Evolutionary conservation across 2,888 invertebrate species (phyloP).

Genomic region (Xestia ashworthii): DNA sequence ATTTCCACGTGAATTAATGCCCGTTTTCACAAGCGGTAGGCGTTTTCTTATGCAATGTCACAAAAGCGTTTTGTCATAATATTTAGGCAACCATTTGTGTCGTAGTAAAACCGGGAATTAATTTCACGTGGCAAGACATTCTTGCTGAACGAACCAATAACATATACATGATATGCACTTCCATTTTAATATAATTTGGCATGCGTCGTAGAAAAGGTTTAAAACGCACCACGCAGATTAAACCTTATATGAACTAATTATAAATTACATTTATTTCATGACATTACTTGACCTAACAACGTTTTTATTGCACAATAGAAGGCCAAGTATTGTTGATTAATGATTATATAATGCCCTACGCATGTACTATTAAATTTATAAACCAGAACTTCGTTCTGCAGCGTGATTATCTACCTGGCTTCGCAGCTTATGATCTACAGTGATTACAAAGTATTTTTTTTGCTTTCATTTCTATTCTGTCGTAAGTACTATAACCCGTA

Average conservation of each 20-base stretch:
- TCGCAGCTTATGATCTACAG: not conserved
- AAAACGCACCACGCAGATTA: slow-evolving; percentile 16
- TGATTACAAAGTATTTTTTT: slow-evolving; percentile 3
- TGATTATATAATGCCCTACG: slow-evolving; percentile 6
- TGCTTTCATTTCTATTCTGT: not conserved
- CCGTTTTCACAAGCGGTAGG: not conserved
- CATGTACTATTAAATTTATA: slow-evolving; percentile 17
- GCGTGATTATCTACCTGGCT: not conserved
- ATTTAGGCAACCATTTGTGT: not conserved
- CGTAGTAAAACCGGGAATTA: not conserved
- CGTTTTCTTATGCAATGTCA: not conserved
- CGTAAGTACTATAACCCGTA: not conserved
- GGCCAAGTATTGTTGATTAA: not conserved
- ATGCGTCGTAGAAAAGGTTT: slow-evolving; percentile 15
- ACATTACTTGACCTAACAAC: slow-evolving; percentile 20
- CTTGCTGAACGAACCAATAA: slow-evolving; percentile 8
- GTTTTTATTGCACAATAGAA: slow-evolving; percentile 43
- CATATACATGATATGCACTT: slow-evolving; percentile 34
- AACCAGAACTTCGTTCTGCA: not conserved
- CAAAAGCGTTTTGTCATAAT: not conserved
- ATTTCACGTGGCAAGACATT: slow-evolving; percentile 1
- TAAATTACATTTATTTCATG: slow-evolving; percentile 12
- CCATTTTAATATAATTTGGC: slow-evolving; percentile 36
- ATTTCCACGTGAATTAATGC: not conserved
- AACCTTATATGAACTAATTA: slow-evolving; percentile 18